Base-by-base conservation (phyloP, 2,113 vertebrate species). In the Catharus minimus region DNA sequence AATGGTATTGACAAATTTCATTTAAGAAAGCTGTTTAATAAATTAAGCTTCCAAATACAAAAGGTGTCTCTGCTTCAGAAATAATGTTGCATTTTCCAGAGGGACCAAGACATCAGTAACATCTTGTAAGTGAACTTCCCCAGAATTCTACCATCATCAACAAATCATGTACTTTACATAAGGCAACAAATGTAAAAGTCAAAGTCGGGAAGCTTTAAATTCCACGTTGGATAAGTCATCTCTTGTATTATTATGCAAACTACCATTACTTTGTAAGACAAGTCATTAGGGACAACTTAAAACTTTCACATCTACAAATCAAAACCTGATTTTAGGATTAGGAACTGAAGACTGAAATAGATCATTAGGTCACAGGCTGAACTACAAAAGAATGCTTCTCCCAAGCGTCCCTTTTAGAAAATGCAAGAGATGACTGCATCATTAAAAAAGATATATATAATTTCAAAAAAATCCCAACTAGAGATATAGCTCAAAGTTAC, bases 301-400 rank as follows among this genome's bases (percentile, higher is more conserved):
- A 89, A 82, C 17, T 68, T 83, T 41, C 77, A 62, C 24, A 72
- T 89, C 62, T 55, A 72, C 32, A 36, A 73, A 78, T 67, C 55
- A 77, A 90, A 86, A 87, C 7, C n/a, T 57, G 50, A 79, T 68
- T 24, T 84, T 65, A 68, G 26, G 62, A 86, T 76, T 46, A 82
- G 57, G 56, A 93, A 53, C 27, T 27, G 10, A 83, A 86, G 28
- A 88, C 38, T 38, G 44, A 90, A 94, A 78, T 46, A 88, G 86
- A 91, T n/a, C 66, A 75, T 73, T 68, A 90, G 58, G 77, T 87
- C 86, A 82, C 30, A 85, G 38, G 64, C 50, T 68, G 66, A 92
- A 36, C 23, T 8, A 39, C 38, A 41, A 55, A 75, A 64, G 22
- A 94, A 89, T 18, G 38, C 9, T 41, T 86, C 47, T 78, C 61